phyloP scores from a whole-genome alignment of 2,113 vertebrate genomes.

The Lepus europaeus region DNA sequence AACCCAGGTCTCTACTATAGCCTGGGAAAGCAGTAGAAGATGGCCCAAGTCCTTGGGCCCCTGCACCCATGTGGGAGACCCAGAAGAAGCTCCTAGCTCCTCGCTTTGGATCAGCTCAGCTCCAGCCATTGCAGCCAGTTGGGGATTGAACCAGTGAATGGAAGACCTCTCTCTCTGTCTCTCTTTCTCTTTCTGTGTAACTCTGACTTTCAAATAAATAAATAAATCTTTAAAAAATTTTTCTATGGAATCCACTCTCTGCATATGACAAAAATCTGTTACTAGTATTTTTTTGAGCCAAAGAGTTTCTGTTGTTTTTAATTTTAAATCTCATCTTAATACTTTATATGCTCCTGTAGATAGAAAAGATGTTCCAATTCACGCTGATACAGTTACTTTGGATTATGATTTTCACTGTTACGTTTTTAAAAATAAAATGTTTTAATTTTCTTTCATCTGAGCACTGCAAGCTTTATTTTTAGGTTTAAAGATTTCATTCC shows the following conservation, averaged over 20 bases:
- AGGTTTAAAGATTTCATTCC: conserved; percentile 80
- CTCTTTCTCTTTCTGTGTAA: too few relatives aligned
- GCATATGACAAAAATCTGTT: conserved; percentile 71
- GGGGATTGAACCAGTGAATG: too few relatives aligned
- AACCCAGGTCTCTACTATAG: too few relatives aligned
- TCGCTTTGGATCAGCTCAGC: too few relatives aligned
- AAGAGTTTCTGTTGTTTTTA: conserved; percentile 29
- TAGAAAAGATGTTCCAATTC: conserved; percentile 71
- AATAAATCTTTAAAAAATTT: neutral
- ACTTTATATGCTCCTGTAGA: conserved; percentile 60
- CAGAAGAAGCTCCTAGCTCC: too few relatives aligned
- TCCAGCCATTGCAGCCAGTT: too few relatives aligned
- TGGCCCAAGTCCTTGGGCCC: too few relatives aligned
- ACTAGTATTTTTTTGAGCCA: conserved; percentile 67
- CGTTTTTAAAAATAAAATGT: conserved; percentile 79
- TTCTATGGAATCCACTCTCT: conserved; percentile 38
- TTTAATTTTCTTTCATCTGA: conserved; percentile 81
- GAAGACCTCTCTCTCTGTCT: too few relatives aligned
- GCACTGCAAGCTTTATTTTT: conserved; percentile 79
- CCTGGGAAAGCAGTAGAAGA: too few relatives aligned
- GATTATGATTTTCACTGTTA: conserved; percentile 72
- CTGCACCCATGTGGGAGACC: too few relatives aligned
- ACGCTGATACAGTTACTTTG: conserved; percentile 72
- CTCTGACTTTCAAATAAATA: too few relatives aligned
- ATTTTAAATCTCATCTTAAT: conserved; percentile 75